phyloP scores from a whole-genome alignment of 2,113 vertebrate genomes.

The Deroptyus accipitrinus region DNA sequence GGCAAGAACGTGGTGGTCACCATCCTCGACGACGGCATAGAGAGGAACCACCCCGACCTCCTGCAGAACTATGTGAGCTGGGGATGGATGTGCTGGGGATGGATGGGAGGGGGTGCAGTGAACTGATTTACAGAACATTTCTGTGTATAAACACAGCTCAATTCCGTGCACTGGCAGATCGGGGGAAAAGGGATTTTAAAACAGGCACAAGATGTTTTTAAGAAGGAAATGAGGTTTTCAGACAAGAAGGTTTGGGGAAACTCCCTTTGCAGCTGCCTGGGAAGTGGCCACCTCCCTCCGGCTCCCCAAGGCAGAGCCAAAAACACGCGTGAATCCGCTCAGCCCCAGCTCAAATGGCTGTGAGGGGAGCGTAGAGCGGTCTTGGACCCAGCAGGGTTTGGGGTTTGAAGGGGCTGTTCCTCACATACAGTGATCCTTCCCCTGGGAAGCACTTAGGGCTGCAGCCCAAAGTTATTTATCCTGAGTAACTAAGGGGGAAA shows the following conservation, averaged over 20 bases:
- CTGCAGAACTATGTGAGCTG: constrained; percentile 81
- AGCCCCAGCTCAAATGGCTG: not conserved
- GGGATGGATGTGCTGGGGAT: not conserved
- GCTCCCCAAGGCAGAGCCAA: not conserved
- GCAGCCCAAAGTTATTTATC: not conserved
- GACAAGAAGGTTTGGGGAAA: not conserved
- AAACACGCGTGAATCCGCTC: not conserved
- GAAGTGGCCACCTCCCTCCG: not conserved
- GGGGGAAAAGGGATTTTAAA: not conserved
- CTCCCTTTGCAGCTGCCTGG: constrained; percentile 44
- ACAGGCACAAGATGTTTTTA: not conserved
- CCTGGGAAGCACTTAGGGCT: not conserved
- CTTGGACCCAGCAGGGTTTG: not conserved
- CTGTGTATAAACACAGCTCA: not conserved
- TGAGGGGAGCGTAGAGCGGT: fast-evolving
- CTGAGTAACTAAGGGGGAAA: not conserved
- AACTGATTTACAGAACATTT: not conserved
- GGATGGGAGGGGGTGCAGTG: not conserved
- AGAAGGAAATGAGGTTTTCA: constrained; percentile 34
- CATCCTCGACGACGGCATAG: constrained; percentile 83
- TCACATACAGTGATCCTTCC: not conserved
- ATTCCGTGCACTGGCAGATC: not conserved
- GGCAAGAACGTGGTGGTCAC: constrained; percentile 83
- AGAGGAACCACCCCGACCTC: constrained; percentile 82
- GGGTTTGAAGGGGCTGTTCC: not conserved